Percentiles rank a stretch among this genome's conserved stretches.
Evolutionary conservation across 2,888 invertebrate genomes (phyloP).

Genomic region (Salpingus planirostris): DNA sequence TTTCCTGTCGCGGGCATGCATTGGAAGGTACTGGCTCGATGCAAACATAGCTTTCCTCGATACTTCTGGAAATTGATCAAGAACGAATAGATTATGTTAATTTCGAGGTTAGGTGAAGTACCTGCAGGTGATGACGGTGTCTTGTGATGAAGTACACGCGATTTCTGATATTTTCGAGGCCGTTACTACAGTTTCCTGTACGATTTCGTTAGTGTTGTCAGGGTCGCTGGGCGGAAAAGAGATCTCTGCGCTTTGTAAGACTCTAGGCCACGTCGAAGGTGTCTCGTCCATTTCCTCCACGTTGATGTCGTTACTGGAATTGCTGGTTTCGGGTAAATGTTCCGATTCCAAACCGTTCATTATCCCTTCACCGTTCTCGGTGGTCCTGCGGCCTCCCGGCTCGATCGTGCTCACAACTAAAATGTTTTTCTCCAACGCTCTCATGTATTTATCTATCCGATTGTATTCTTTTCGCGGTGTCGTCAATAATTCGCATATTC

Average conservation of each 20-base stretch:
- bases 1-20: slow-evolving; percentile 18
- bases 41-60: slow-evolving; percentile 27
- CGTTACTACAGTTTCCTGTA: slow-evolving; percentile 13
- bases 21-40: slow-evolving; percentile 24
- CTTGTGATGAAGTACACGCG: slow-evolving; percentile 17
- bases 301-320: slow-evolving; percentile 46
- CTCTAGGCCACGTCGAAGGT: slow-evolving; percentile 26
- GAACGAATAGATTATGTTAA: no score
- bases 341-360: slow-evolving; percentile 55
- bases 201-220: slow-evolving; percentile 6
- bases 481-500: slow-evolving; percentile 88
- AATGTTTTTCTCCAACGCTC: slow-evolving; percentile 93
- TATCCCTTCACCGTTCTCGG: slow-evolving; percentile 58
- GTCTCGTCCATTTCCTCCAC: slow-evolving; percentile 51
- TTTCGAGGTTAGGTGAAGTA: no score
- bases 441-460: slow-evolving; percentile 91
- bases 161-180: slow-evolving; percentile 8
- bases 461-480: slow-evolving; percentile 90
- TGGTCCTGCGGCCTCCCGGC: slow-evolving; percentile 56
- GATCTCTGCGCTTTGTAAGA: slow-evolving; percentile 13
- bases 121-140: slow-evolving; percentile 12
- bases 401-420: slow-evolving; percentile 73
- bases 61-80: no score
- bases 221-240: slow-evolving; percentile 5
- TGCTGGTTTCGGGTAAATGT: slow-evolving; percentile 43